phyloP scores from a whole-genome alignment of 1,140 invertebrate species.

The Schlechtendalia chinensis region DNA sequence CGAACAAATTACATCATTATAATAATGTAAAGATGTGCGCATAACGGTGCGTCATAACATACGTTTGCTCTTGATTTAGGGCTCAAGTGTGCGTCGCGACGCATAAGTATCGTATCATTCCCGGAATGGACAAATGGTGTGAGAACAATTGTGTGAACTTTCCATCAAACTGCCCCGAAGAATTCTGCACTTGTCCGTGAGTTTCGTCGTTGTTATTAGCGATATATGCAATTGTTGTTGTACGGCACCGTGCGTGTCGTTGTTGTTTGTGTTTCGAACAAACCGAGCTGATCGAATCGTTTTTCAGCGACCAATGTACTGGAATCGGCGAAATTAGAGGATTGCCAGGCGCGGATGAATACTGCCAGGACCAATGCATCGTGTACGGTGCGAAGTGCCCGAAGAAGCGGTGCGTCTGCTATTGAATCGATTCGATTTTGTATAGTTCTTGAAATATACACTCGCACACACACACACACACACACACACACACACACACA shows the following conservation, averaged over 20 bases:
- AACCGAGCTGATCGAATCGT: too few species aligned
- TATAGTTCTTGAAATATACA: conserved; percentile 7
- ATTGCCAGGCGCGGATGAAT: conserved; percentile 71
- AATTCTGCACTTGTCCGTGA: conserved; percentile 78
- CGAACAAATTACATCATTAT: too few species aligned
- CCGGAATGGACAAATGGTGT: conserved; percentile 78
- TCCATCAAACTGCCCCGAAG: conserved; percentile 76
- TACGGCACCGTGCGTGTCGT: too few species aligned
- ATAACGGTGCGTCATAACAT: too few species aligned
- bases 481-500: too few species aligned
- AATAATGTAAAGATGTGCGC: too few species aligned
- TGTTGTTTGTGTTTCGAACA: conserved; percentile 50
- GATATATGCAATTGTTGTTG: too few species aligned
- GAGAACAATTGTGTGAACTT: conserved; percentile 79
- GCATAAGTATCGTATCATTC: conserved; percentile 63
- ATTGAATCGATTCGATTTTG: conserved; percentile 54
- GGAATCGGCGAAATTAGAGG: conserved; percentile 73
- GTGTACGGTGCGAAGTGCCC: conserved; percentile 71
- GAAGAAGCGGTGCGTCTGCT: conserved; percentile 70
- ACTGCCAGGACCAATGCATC: conserved; percentile 79
- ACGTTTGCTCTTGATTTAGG: too few species aligned
- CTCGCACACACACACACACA: too few species aligned
- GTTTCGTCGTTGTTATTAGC: conserved; percentile 58
- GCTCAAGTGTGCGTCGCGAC: conserved; percentile 74
- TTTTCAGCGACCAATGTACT: conserved; percentile 71